Evolutionary conservation across 1,140 invertebrate genomes (phyloP), one percentile per base, ranked within the genome.

Genomic region (Eurytemora carolleeae): DNA sequence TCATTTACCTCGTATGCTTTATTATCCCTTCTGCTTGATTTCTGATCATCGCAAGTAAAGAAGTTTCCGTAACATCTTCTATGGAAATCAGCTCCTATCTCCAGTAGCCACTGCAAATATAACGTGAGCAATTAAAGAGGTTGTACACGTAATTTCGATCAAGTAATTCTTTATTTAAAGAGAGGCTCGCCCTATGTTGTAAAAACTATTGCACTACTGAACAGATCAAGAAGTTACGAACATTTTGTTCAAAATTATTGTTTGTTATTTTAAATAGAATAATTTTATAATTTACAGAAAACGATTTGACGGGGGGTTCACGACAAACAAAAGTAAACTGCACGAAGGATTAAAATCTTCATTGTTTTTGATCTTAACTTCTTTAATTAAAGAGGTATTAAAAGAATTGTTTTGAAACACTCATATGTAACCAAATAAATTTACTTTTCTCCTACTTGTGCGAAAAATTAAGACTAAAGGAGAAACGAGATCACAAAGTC

Each of bases 11-110:
- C 95, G 67, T 96, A 87, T 61, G 93, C 87, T 0, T 87, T 70
- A 0, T 81, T 86, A 71, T 97, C 93, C 0, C 77, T 77, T 18
- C 93, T 75, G 0, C 86, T 86, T 0, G 82, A 80, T 72, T 97
- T 97, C 73, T 97, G 93, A 73, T 98, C 95, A 73, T 98, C 92
- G 0, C 93, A 87, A 62, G 84, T 86, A 84, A 98, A 97, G 68
- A 98, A 98, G 67, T 87, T 91, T 0, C 94, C 94, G 65, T 83
- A 86, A 67, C 88, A 93, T 21, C 92, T 20, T 44, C 93, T 87
- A 67, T 94, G 82, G 44, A 87, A 83, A 71, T 97, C 82, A 0
- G 87, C 88, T 2, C 90, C 89, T 59, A 86, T 82, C 68, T 96
- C 88, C 25, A 98, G 72, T 3, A 98, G 75, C 71, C 86, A 96